Evolutionary conservation across 2,797 vertebrate species (phyloP).

Genomic region (Sorex maritimensis): DNA sequence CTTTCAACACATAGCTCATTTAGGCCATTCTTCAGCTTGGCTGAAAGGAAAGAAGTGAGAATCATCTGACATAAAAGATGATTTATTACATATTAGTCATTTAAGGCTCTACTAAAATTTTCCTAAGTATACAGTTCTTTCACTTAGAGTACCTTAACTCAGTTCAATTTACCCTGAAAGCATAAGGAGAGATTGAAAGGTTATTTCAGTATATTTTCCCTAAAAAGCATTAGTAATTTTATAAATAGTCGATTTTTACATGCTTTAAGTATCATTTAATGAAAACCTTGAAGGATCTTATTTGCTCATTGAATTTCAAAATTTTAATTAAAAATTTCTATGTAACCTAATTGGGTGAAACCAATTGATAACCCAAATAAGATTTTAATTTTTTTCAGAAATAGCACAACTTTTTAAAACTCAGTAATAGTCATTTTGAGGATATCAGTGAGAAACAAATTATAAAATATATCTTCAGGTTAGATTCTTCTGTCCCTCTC

Average conservation of each 20-base stretch:
- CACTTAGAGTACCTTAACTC: constrained; percentile 11
- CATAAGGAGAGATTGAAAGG: constrained; percentile 35
- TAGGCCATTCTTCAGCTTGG: background rate
- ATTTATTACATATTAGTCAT: constrained; percentile 44
- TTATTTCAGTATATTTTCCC: background rate
- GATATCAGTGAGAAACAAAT: constrained; percentile 11
- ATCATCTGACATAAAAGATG: constrained; percentile 16
- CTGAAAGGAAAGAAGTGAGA: constrained; percentile 42
- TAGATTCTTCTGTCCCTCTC: too few species aligned
- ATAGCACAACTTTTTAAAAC: constrained; percentile 25
- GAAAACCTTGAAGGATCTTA: background rate
- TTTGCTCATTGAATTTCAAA: constrained; percentile 48
- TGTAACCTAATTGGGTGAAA: constrained; percentile 19
- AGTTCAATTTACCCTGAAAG: constrained; percentile 23
- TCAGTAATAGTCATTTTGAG: constrained; percentile 3
- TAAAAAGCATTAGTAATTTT: constrained; percentile 25
- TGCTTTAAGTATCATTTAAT: constrained; percentile 13
- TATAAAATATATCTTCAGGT: background rate
- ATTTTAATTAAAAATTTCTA: constrained; percentile 46
- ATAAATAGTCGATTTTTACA: background rate
- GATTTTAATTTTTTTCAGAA: constrained; percentile 30
- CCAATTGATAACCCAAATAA: background rate
- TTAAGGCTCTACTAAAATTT: constrained; percentile 54
- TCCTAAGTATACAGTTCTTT: background rate
- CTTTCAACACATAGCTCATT: background rate